These are phyloP conservation scores for Euzophera pinguis DNA, from an alignment of 2,888 invertebrate species.

Conservation along the genomic window DNA sequence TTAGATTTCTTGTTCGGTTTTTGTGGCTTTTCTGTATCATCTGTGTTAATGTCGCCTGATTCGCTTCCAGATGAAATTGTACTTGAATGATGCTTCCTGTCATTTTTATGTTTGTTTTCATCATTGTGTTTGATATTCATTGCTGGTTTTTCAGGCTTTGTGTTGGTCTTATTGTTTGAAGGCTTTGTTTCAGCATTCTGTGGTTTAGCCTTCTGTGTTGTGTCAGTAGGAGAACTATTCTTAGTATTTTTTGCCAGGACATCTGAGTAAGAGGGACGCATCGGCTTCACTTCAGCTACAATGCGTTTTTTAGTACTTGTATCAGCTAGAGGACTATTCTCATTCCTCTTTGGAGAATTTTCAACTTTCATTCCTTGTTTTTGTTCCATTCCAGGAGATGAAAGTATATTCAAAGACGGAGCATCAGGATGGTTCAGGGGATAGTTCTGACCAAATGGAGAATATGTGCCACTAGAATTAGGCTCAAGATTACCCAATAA, in stretches of 20 bases:
- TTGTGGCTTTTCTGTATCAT: slow-evolving; percentile 62
- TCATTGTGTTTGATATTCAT: slow-evolving; percentile 47
- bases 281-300: slow-evolving; percentile 91
- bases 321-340: slow-evolving; percentile 70
- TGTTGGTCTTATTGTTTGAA: slow-evolving; percentile 51
- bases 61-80: slow-evolving; percentile 73
- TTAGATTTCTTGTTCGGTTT: slow-evolving; percentile 62
- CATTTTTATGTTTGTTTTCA: slow-evolving; percentile 58
- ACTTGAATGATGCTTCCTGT: slow-evolving; percentile 51
- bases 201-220: slow-evolving; percentile 64
- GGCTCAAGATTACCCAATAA: slow-evolving; percentile 86
- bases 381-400: slow-evolving; percentile 46
- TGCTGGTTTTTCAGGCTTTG: slow-evolving; percentile 59
- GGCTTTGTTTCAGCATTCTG: slow-evolving; percentile 64
- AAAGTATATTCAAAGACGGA: slow-evolving; percentile 51
- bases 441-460: slow-evolving; percentile 84
- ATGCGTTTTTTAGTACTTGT: slow-evolving; percentile 84
- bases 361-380: slow-evolving; percentile 49
- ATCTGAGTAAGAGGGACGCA: slow-evolving; percentile 92
- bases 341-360: slow-evolving; percentile 65
- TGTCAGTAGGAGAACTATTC: slow-evolving; percentile 68
- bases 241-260: slow-evolving; percentile 85
- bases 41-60: slow-evolving; percentile 67
- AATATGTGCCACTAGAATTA: slow-evolving; percentile 85
- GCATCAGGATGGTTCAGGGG: slow-evolving; percentile 73